Evolutionary conservation across 2,113 vertebrate species (phyloP).

Genomic region (Aramus guarauna): DNA sequence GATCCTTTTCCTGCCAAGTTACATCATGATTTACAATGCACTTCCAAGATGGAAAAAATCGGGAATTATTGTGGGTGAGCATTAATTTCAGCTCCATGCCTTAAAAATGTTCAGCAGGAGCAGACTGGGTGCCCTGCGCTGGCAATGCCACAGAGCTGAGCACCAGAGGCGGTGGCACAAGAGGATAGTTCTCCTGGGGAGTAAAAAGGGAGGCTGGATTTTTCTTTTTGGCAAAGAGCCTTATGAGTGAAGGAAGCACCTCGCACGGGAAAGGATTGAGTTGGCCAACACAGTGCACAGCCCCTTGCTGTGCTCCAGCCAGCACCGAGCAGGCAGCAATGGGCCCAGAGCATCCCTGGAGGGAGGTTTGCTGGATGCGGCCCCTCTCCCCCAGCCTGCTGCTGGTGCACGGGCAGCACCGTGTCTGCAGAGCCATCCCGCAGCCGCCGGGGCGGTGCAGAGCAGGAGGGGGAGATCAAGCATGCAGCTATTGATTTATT

Average conservation of each 20-base stretch:
- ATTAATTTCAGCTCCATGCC: neutral
- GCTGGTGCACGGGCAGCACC: neutral
- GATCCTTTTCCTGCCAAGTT: neutral
- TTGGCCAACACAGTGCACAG: accelerated
- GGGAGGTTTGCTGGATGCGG: neutral
- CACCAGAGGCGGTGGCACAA: accelerated
- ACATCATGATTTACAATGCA: neutral
- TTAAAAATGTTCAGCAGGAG: neutral
- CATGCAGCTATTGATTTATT: neutral
- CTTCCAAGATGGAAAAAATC: neutral
- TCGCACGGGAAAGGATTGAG: neutral
- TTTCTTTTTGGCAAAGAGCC: neutral
- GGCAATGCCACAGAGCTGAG: neutral
- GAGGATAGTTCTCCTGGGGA: neutral
- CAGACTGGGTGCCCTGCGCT: neutral
- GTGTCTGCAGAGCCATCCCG: neutral
- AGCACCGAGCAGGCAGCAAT: neutral
- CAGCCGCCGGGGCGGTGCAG: accelerated
- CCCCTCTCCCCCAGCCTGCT: neutral
- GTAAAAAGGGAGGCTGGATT: neutral
- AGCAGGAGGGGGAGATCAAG: neutral
- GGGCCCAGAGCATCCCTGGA: neutral
- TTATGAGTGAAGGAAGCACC: accelerated
- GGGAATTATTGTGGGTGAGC: neutral
- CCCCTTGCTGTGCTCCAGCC: neutral